Conservation (phyloP, 2,888 invertebrate species). For the Netelia inedita region DNA sequence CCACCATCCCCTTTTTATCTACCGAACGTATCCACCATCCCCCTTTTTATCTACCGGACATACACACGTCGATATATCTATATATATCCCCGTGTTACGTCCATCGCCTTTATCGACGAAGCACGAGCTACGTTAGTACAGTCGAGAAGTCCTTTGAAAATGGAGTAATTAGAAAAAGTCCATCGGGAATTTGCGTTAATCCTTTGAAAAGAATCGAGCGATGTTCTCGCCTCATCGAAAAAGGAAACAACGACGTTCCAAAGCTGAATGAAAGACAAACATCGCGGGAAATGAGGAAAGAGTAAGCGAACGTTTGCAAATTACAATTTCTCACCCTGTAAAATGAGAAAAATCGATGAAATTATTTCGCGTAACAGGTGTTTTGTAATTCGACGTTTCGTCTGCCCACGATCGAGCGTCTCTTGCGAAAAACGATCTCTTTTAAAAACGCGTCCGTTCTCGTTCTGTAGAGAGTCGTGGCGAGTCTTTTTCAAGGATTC, state of each 20-base stretch:
- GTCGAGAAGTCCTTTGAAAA: neutral
- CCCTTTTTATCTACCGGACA: conserved; percentile 34
- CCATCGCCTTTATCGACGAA: conserved; percentile 34
- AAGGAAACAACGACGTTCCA: too few species aligned
- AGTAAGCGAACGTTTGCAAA: conserved; percentile 49
- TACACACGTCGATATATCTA: conserved; percentile 40
- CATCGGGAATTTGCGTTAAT: too few species aligned
- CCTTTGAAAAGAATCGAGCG: too few species aligned
- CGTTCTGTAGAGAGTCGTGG: neutral
- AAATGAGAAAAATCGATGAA: conserved; percentile 73
- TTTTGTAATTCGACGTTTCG: conserved; percentile 80
- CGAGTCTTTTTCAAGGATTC: conserved; percentile 49
- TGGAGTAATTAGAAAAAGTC: neutral
- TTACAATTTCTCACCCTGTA: conserved; percentile 47
- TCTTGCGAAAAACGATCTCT: neutral
- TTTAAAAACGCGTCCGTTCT: conserved; percentile 32
- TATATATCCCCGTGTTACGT: conserved; percentile 5
- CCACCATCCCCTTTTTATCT: conserved; percentile 39
- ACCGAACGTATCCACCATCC: neutral
- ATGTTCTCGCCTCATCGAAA: too few species aligned
- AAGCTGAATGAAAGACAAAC: too few species aligned
- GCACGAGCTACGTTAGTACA: conserved; percentile 4
- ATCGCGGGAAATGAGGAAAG: conserved; percentile 11
- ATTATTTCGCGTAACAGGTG: conserved; percentile 82
- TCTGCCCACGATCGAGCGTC: conserved; percentile 16